Evolutionary conservation across 1,140 invertebrate species (phyloP).

Genomic region (Pteromalus puparum): DNA sequence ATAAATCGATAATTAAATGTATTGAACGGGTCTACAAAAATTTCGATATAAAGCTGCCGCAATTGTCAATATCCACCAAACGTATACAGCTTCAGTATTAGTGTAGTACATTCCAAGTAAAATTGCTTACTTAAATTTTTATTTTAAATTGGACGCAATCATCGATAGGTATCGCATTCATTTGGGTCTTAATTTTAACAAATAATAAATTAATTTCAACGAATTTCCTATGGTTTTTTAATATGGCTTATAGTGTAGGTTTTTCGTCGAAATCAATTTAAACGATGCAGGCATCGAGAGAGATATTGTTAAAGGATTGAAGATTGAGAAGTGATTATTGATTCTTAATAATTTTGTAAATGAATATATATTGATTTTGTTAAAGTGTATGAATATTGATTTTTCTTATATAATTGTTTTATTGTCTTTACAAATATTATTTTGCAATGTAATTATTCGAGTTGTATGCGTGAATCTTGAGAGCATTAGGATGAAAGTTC

Average conservation of each 20-base stretch:
- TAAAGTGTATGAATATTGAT: background rate
- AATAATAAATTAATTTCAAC: background rate
- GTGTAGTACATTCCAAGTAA: background rate
- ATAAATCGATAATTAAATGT: background rate
- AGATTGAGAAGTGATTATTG: background rate
- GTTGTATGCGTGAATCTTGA: background rate
- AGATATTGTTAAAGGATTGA: slow-evolving; percentile 31
- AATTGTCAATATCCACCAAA: background rate
- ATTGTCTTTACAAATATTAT: slow-evolving; percentile 5
- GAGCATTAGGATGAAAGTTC: background rate
- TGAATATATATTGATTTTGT: slow-evolving; percentile 24
- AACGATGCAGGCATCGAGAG: slow-evolving; percentile 50
- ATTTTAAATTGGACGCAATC: background rate
- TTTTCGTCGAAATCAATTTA: background rate
- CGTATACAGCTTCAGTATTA: background rate
- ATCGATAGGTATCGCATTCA: background rate
- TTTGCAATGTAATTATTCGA: background rate
- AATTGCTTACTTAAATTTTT: background rate
- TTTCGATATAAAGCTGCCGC: background rate
- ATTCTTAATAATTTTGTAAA: slow-evolving; percentile 31
- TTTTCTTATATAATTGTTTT: slow-evolving; percentile 8
- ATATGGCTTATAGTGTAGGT: background rate
- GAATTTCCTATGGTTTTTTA: background rate
- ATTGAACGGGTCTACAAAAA: background rate
- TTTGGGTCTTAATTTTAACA: slow-evolving; percentile 4